Evolutionary conservation across 2,797 vertebrate genomes (phyloP), one percentile per base, ranked within the genome.

Genomic region (Poeciliopsis gracilis): DNA sequence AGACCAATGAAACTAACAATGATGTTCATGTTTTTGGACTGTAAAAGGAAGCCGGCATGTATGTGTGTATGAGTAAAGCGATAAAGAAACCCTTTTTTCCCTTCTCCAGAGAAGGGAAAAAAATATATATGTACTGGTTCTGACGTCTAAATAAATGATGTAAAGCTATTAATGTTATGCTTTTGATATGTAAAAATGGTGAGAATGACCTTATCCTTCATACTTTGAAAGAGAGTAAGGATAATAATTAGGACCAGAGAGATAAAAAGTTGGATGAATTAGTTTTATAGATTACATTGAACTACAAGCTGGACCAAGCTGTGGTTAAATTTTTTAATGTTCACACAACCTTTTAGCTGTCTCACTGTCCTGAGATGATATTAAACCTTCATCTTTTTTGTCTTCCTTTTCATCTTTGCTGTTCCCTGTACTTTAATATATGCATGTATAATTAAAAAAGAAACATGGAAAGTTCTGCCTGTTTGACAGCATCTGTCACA

Each of bases 401-500:
- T 20, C 5, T 23, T 25, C 11, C 38, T 67, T 5, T 36, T 63
- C 33, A 36, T 36, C 61, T 36, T 2, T 45, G 28, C 15, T 47
- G 13, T 10, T 47, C 46, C 46, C 16, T 33, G 2, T 36, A 12
- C n/a, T 41, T 13, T 41, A 55, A 47, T 61, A 71, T 73, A 72
- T 67, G 2, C 18, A 61, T 66, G 20, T 23, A 73, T 30, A 72
- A 75, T 53, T 28, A 53, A 49, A 67, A 77, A 55, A 51, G 74
- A 74, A 78, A 72, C 2, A 53, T 69, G 57, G 2, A 41, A 1
- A 4, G 13, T 16, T 38, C 30, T 53, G 20, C 71, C 28, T 69
- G 41, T 77, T 74, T 88, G 79, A 85, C 82, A 85, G 74, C 38
- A 6, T 77, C 61, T 77, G 78, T 85, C 80, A 77, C n/a, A 72